Conservation (phyloP, 2,888 invertebrate genomes). For the Yponomeuta cagnagella region DNA sequence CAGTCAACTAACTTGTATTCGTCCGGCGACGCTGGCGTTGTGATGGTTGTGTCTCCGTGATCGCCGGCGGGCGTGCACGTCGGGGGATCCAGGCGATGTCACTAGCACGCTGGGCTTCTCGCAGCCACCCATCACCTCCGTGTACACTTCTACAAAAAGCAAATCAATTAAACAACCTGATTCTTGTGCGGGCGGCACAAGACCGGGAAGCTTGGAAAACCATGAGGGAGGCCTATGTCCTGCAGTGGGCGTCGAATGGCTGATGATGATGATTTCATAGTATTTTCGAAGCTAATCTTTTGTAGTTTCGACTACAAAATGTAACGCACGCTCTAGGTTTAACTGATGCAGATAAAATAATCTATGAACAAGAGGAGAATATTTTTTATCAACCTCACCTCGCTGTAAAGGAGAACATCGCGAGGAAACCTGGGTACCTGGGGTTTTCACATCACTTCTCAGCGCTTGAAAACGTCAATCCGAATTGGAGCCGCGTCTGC, state of each 20-base stretch:
- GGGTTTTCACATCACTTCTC: too few relatives aligned
- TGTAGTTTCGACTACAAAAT: too few relatives aligned
- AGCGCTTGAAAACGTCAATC: too few relatives aligned
- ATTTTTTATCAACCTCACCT: too few relatives aligned
- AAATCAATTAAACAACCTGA: conserved; percentile 10
- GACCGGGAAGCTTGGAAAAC: too few relatives aligned
- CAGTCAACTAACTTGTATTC: conserved; percentile 79
- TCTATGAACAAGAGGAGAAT: too few relatives aligned
- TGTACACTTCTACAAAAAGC: conserved; percentile 76
- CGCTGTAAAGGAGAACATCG: not conserved
- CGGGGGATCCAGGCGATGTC: conserved; percentile 95
- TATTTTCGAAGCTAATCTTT: too few relatives aligned
- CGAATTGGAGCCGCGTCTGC: too few relatives aligned
- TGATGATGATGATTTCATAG: too few relatives aligned
- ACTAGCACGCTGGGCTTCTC: conserved; percentile 95
- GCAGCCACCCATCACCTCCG: conserved; percentile 70
- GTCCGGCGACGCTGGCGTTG: conserved; percentile 85
- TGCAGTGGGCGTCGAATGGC: too few relatives aligned
- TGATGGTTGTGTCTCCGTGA: conserved; percentile 66
- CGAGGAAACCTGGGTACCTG: not conserved
- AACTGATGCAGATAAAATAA: too few relatives aligned
- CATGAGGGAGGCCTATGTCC: too few relatives aligned
- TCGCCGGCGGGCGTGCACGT: conserved; percentile 79
- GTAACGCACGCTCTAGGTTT: not conserved
- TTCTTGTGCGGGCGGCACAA: not conserved